Evolutionary conservation across 2,888 invertebrate species (phyloP), one percentile per base, ranked within the genome.

Genomic region (Adelognathus sp.): DNA sequence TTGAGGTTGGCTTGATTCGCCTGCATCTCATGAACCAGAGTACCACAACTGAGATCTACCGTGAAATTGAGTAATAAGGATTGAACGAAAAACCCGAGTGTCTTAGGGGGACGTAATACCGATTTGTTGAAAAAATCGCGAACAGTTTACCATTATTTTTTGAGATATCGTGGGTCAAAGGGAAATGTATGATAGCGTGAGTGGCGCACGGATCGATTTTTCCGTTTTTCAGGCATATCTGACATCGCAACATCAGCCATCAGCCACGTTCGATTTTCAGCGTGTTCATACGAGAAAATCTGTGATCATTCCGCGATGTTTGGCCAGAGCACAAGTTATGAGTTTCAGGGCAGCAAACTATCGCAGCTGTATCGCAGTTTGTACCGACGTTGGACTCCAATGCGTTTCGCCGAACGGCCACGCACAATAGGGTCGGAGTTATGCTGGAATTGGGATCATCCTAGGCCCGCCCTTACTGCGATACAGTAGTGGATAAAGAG

Each of bases 371-470:
- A 46, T 46, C 63, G 31, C 63, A 46, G 16, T 14, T 63, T 18
- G 63, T 31, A 16, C 18, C 44, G 16, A 39, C 54, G 39, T 29
- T 11, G 41, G 41, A 54, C 39, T 39, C 39, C 33, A 67, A 67
- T 24, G 67, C 39, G 67, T 54, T 36, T 67, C 52, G 29, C 11
- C 52, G 33, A 66, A 52, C 27, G 52, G 33, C 39, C 54, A 67
- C 64, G 67, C 39, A 67, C 67, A 67, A 52, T 67, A 27, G 39
- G 29, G 27, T n/a, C 41, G 16, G 67, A 52, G 54, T 54, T 67
- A 67, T 54, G 67, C 52, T 18, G 39, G 54, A 36, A 79, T 79
- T 71, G 52, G 70, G 52, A 70, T 60, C 64, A 44, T 44, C 44
- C 50, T 16, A 18, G 31, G 16, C 14, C 16, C 24, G 52, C 58